Percentiles rank a stretch among this genome's conserved stretches.
phyloP scores from a whole-genome alignment of 2,113 vertebrate genomes.

The Notechis scutatus region DNA sequence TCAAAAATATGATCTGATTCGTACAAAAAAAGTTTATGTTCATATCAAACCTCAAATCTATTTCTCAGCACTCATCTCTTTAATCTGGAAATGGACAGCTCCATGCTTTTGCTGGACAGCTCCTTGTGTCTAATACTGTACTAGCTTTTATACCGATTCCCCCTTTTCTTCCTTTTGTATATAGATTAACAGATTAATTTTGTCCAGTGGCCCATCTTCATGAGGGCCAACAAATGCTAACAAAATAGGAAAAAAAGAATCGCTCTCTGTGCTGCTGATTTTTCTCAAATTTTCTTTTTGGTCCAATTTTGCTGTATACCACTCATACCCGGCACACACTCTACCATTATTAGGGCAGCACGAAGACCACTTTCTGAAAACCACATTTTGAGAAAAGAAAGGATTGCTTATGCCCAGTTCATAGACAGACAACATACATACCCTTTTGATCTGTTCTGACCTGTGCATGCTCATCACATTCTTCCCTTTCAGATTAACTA shows the following conservation, averaged over 20 bases:
- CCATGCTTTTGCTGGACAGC: slow-evolving; percentile 9
- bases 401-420: neutral
- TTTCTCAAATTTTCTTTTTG: too few species aligned
- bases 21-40: too few species aligned
- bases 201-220: too few species aligned
- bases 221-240: neutral
- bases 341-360: neutral
- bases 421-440: neutral
- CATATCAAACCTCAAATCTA: neutral
- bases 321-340: too few species aligned
- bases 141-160: neutral
- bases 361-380: neutral
- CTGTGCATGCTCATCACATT: neutral
- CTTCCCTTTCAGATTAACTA: neutral
- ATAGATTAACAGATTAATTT: too few species aligned
- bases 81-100: neutral
- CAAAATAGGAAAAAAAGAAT: neutral
- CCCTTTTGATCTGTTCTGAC: slow-evolving; percentile 4
- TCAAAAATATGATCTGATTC: neutral
- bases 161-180: neutral
- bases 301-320: neutral
- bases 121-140: neutral
- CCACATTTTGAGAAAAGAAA: neutral
- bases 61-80: neutral
- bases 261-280: neutral